Conservation (phyloP, 53 echinoderm and acorn worm genomes). For the Echinometra lucunter region DNA sequence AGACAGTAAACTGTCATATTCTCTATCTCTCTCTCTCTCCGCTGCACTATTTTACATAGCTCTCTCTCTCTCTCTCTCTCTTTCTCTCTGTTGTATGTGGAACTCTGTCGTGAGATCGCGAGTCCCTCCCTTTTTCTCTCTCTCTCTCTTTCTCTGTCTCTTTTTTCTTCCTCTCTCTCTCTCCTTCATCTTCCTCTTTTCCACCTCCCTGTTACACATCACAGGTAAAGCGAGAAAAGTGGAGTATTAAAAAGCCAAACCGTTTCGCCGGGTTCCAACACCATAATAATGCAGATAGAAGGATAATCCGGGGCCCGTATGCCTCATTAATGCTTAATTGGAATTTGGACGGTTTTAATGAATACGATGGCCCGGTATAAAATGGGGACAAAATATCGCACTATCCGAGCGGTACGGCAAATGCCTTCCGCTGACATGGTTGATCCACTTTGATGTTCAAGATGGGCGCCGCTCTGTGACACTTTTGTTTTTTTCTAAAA, state of each 20-base stretch:
- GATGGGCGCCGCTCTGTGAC: not conserved
- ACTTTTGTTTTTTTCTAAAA: not conserved
- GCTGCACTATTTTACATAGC: too few species aligned
- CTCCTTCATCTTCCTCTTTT: not conserved
- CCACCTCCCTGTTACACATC: conserved; percentile 9
- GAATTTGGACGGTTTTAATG: not conserved
- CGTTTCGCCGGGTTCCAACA: not conserved
- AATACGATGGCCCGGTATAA: not conserved
- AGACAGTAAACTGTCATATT: too few species aligned
- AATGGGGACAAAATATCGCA: not conserved
- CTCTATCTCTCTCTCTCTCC: not conserved
- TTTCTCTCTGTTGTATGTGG: too few species aligned
- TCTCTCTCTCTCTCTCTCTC: not conserved
- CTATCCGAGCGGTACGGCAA: not conserved
- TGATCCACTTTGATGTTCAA: conserved; percentile 12
- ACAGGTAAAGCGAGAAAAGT: conserved; percentile 29
- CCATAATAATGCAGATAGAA: not conserved
- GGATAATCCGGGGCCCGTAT: conserved; percentile 31
- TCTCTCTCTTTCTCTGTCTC: not conserved
- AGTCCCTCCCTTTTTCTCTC: not conserved
- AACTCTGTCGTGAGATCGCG: too few species aligned
- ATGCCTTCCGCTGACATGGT: not conserved
- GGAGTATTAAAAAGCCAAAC: not conserved
- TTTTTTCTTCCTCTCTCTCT: not conserved
- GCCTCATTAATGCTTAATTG: conserved; percentile 62